These are phyloP conservation scores for Pocota personata DNA, from an alignment of 2,888 invertebrate species.

Conservation along the genomic window DNA sequence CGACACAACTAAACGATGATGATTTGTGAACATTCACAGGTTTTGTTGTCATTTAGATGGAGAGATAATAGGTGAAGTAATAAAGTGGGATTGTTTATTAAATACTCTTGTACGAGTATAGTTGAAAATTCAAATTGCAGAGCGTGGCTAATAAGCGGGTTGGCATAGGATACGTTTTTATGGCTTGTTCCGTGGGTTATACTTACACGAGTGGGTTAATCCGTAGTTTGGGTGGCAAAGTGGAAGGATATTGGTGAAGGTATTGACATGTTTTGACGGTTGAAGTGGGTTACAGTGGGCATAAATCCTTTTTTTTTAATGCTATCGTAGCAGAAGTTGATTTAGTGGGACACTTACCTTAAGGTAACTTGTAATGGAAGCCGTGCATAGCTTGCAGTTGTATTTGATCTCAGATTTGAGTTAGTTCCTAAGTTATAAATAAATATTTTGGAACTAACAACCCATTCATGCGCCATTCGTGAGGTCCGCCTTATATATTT, in stretches of 20 bases:
- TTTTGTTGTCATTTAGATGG: conserved; percentile 72
- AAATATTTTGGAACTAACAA: too few species aligned
- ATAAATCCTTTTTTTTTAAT: too few species aligned
- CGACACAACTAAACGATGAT: conserved; percentile 56
- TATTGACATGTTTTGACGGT: conserved; percentile 33
- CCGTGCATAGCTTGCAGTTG: too few species aligned
- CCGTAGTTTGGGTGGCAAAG: background rate
- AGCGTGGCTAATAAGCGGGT: conserved; percentile 67
- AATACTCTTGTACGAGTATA: conserved; percentile 59
- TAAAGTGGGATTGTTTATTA: conserved; percentile 73
- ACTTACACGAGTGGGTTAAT: conserved; percentile 30
- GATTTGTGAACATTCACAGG: conserved; percentile 74
- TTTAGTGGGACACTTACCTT: too few species aligned
- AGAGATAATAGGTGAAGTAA: conserved; percentile 71
- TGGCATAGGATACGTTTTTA: conserved; percentile 56
- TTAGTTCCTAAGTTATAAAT: too few species aligned
- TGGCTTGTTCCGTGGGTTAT: conserved; percentile 20
- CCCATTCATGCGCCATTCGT: too few species aligned
- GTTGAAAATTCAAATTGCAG: conserved; percentile 68
- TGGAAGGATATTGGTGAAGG: background rate
- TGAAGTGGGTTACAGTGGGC: background rate
- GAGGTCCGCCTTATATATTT: too few species aligned
- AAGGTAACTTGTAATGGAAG: too few species aligned
- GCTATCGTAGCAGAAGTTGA: too few species aligned
- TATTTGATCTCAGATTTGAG: too few species aligned